Evolutionary conservation across 2,113 vertebrate species (phyloP), one percentile per base, ranked within the genome.

Genomic region (Oncorhynchus masou): DNA sequence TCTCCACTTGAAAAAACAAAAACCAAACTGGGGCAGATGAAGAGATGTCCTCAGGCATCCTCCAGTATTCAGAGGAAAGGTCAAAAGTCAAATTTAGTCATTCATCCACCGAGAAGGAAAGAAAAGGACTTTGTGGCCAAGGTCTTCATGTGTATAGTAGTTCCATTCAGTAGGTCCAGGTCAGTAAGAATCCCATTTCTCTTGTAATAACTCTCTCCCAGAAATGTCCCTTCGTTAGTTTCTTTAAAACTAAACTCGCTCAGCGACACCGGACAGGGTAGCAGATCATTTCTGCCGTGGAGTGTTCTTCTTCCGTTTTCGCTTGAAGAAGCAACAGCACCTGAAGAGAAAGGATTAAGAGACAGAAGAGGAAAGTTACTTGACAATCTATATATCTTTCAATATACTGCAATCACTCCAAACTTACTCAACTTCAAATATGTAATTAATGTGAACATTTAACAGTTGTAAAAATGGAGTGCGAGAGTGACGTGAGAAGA

Each of bases 251-350:
- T 7, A 64, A n/a, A 64, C 22, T 11, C 6, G 65, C 65, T 67
- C 25, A 27, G 24, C 24, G 25, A 67, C 65, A 25, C 25, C 12
- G n/a, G 64, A 77, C 31, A 73, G 68, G 5, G 54, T 88, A 29
- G 8, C 16, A 34, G 19, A 92, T 99, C 95, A 99, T 96, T 99
- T 99, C 92, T 98, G 96, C 80, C 98, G 94, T 74, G 96, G 95
- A 54, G 95, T 93, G 74, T 96, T 96, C 95, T 99, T 99, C 97
- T 97, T 99, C 92, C 97, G 94, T 97, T 99, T 99, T 90, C 96
- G 95, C 91, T 97, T 99, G 93, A 99, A 99, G 94, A 99, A 99
- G 87, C 98, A 99, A 95, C 98, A 99, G 95, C 98, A 99, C 98
- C 98, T 99, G 92, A 83, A 88, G 31, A 45, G 31, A 24, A n/a